These are phyloP conservation scores for Hippolais icterina DNA, from an alignment of 2,113 vertebrate genomes.

Conservation along the genomic window DNA sequence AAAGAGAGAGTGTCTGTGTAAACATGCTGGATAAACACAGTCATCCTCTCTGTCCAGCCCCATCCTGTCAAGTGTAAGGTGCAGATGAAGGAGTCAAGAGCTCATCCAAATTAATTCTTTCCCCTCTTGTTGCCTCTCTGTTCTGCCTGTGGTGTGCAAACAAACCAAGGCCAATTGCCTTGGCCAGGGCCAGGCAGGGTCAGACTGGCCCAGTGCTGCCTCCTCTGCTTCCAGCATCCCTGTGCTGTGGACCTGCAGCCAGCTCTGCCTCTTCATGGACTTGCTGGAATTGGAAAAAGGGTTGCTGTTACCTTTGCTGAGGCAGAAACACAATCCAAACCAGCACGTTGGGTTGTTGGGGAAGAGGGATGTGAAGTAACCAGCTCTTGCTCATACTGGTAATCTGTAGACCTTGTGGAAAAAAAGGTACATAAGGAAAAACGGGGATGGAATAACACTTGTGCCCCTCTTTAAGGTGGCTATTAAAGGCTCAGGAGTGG, in stretches of 20 bases:
- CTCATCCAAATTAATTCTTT: slow-evolving; percentile 5
- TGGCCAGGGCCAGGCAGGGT: background rate
- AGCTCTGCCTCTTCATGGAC: background rate
- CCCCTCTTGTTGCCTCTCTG: background rate
- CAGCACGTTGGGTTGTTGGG: background rate
- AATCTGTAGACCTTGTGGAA: background rate
- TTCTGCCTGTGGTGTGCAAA: background rate
- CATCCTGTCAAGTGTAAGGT: background rate
- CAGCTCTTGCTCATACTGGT: background rate
- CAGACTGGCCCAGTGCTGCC: background rate
- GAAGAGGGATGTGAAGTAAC: background rate
- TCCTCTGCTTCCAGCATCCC: background rate
- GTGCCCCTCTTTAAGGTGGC: background rate
- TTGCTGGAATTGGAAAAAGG: background rate
- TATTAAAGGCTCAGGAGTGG: background rate
- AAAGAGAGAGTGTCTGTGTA: background rate
- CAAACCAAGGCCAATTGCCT: background rate
- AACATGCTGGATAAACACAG: background rate
- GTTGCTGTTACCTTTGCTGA: background rate
- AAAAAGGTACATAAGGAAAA: background rate
- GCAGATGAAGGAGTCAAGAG: background rate
- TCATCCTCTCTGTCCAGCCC: background rate
- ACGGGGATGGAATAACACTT: too few species aligned
- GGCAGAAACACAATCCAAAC: background rate
- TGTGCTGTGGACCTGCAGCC: accelerated